These are phyloP conservation scores for Buphagus erythrorhynchus DNA, from an alignment of 2,797 vertebrate species.

Conservation along the genomic window DNA sequence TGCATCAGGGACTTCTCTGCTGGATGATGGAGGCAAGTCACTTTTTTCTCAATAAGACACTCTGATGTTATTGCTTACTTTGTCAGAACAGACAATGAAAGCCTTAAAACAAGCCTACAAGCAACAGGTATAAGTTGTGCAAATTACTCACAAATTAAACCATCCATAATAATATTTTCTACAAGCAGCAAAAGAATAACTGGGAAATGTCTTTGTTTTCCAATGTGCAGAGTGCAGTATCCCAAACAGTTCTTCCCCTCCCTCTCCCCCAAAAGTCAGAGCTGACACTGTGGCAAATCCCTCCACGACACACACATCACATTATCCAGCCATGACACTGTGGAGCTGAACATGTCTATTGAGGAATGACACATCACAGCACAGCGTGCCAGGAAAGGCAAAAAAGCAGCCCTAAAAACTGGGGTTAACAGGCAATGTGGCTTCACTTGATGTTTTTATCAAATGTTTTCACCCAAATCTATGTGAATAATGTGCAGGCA, in stretches of 20 bases:
- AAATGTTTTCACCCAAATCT: not conserved
- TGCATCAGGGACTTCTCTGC: not conserved
- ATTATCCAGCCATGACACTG: not conserved
- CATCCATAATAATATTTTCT: not conserved
- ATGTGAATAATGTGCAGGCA: not conserved
- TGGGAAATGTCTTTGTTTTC: not conserved
- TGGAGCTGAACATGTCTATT: not conserved
- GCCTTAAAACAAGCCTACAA: not conserved
- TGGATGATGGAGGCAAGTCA: not conserved
- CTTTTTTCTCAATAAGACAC: not conserved
- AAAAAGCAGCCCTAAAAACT: not conserved
- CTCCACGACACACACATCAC: not conserved
- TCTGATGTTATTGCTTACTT: not conserved
- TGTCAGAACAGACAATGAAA: not conserved
- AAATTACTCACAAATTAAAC: not conserved
- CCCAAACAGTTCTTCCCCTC: not conserved
- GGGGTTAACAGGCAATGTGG: not conserved
- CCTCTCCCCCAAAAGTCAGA: not conserved
- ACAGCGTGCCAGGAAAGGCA: not conserved
- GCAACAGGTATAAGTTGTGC: not conserved
- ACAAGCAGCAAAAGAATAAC: not conserved
- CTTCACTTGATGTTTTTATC: constrained; percentile 8
- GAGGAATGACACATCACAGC: not conserved
- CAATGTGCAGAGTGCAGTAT: not conserved
- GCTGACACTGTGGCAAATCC: not conserved